Evolutionary conservation across 2,888 invertebrate species (phyloP), one percentile per base, ranked within the genome.

Genomic region (Noctua janthina): DNA sequence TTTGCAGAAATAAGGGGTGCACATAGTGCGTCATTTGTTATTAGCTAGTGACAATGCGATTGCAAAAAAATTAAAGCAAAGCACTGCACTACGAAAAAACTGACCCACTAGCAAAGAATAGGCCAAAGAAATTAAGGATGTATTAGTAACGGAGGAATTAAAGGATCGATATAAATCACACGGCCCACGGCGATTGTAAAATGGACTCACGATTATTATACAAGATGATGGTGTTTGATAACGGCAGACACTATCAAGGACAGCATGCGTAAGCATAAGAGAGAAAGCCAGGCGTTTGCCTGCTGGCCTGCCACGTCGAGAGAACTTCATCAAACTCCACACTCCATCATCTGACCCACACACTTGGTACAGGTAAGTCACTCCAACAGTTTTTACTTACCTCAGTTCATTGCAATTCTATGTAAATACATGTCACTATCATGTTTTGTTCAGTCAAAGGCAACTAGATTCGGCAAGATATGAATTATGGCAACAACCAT

Each of bases 211-310:
- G 97, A 96, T 95, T 95, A 94, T 89, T 94, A 93, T 94, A 91
- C 93, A 94, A 92, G 92, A 94, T 93, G 94, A 94, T 95, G 94
- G 93, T 95, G 94, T 96, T 96, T 95, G 93, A 93, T 94, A 94
- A 93, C 94, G 94, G 93, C 93, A 95, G 93, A 93, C 92, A 94
- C 92, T 94, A 93, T 94, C 93, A 93, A 89, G 94, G 94, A 93
- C 96, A 97, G 94, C 92, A 97, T 97, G 97, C 96, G 97, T 97
- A 97, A 97, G 93, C 96, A 96, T 94, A 97, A 96, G 94, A 95
- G 94, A 95, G 95, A 94, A 92, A 94, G 94, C 92, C 95, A 95
- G 97, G 97, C 97, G 90, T 90, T 91, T 89, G 96, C 96, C 96
- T 96, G 96, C 94, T 92, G 95, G 94, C 95, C 95, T 92, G 95